Evolutionary conservation across 2,888 invertebrate species (phyloP).

Genomic region (Dryobota labecula): DNA sequence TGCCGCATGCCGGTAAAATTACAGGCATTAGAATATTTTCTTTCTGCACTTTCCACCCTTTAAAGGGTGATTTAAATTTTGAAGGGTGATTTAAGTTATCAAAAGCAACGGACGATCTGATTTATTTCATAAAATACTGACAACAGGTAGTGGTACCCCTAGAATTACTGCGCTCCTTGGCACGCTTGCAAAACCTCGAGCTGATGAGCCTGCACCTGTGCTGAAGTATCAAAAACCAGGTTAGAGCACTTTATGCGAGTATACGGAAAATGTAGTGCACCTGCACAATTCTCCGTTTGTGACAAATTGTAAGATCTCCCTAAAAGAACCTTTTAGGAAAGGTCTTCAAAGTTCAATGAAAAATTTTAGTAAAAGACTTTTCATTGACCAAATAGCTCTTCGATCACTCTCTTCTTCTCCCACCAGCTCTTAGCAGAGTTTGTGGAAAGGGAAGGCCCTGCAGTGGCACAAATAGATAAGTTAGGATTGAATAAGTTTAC

Average conservation of each 20-base stretch:
- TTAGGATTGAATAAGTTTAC: too few species aligned
- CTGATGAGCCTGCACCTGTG: neutral
- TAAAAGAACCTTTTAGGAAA: neutral
- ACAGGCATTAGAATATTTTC: neutral
- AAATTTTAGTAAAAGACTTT: neutral
- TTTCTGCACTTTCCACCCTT: conserved; percentile 1
- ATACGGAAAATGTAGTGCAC: neutral
- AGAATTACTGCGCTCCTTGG: neutral
- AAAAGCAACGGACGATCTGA: neutral
- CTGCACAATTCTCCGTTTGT: neutral
- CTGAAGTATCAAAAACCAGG: neutral
- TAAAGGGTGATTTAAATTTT: neutral
- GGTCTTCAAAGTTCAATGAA: neutral
- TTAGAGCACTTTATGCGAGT: neutral
- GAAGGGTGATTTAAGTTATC: neutral
- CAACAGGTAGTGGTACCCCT: neutral
- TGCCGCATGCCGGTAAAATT: neutral
- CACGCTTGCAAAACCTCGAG: neutral
- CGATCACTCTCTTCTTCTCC: too few species aligned
- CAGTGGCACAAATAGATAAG: too few species aligned
- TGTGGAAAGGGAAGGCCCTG: neutral
- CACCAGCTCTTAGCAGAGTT: neutral
- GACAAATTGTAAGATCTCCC: neutral
- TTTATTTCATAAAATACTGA: neutral
- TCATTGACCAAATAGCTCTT: neutral